Base-by-base conservation (phyloP, 2,113 vertebrate species). In the Zosterops borbonicus region DNA sequence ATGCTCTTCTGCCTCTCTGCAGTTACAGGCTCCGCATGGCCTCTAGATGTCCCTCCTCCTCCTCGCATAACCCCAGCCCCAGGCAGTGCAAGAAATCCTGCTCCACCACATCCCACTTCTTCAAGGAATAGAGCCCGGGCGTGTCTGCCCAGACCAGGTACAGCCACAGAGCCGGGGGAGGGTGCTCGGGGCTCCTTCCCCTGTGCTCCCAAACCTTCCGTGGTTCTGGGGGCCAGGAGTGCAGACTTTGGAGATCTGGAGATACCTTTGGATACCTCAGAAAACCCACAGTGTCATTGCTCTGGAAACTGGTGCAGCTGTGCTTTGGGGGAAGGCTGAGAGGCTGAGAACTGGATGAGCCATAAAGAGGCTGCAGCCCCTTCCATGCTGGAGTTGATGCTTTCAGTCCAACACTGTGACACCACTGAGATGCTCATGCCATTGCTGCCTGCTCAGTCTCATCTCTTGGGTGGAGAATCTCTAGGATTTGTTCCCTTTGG, bases 11-110 rank as follows among this genome's bases (percentile, higher is more conserved):
- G 83, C 96, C 84, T 96, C 93, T 93, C 14, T 50, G 3, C 83
- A 97, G 97, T 68, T 98, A 89, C 96, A 98, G 97, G 14, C 97
- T 98, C 94, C 98, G 97, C 83, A 1, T 97, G 97, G 97, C 97
- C 12, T 92, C 97, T 95, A 97, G 98, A 62, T 97, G 97, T 89
- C 64, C 96, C 17, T 91, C 94, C 5, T 84, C 97, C 5, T 89
- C 97, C 4, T 73, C 92, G 22, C 86, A 91, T 1, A 93, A 22
- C 97, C 90, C 95, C 97, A 92, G 96, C 97, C 83, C 82, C 96
- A 80, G 97, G 88, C 98, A 97, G 33, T 69, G 97, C 74, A 96
- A 91, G 95, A 97, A 95, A 87, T 37, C 89, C 91, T 6, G 68
- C 95, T n/a, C 96, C 96, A 7, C 67, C 74, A 23, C 94, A 41